A percentile compares a stretch with the other conserved stretches of the same genome.
Evolutionary conservation across 2,113 vertebrate genomes (phyloP).

Genomic region (Coryphaenoides rupestris): DNA sequence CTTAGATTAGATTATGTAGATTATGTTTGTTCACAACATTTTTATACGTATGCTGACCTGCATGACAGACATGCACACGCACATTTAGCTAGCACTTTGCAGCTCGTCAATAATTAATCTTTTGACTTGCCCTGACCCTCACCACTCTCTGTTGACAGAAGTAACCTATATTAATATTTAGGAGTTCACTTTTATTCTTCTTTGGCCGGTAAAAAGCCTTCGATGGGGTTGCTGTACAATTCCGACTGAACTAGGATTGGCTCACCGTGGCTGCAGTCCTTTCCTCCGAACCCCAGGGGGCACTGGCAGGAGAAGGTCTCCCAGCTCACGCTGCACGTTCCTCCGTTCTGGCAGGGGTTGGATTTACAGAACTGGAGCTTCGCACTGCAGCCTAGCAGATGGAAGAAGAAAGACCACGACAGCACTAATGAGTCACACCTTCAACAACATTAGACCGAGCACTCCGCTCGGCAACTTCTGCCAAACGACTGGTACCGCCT

Average conservation of each 20-base stretch:
- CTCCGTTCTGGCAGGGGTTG: constrained; percentile 90
- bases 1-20: no score
- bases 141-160: no score
- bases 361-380: constrained; percentile 90
- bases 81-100: background rate
- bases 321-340: constrained; percentile 89
- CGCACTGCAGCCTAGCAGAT: constrained; percentile 84
- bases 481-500: no score
- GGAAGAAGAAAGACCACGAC: no score
- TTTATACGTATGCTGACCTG: background rate
- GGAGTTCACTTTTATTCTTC: background rate
- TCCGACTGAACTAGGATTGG: background rate
- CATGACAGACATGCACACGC: background rate
- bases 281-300: constrained; percentile 91
- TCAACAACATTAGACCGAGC: no score
- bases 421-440: no score
- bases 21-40: no score
- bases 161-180: background rate
- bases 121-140: background rate
- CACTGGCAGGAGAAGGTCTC: constrained; percentile 93
- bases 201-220: background rate
- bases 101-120: background rate
- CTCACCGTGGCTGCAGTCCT: constrained; percentile 92
- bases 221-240: background rate
- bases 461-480: no score